Percentiles rank a stretch among this genome's conserved stretches.
Evolutionary conservation across 2,888 invertebrate genomes (phyloP).

Genomic region (Netelia inedita): DNA sequence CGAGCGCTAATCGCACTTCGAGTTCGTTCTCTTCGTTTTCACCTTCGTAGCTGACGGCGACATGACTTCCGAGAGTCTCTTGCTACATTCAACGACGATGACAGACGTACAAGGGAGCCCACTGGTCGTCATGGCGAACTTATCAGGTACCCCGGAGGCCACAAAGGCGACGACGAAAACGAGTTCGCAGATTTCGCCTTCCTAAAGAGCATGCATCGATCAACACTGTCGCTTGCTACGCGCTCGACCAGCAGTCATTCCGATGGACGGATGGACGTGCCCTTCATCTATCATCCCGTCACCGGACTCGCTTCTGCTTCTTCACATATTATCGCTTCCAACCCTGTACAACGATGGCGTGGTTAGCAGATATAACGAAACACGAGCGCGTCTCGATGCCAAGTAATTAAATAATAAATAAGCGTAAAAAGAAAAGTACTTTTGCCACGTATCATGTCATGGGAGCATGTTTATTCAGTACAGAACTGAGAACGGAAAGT

Average conservation of each 20-base stretch:
- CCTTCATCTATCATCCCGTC: constrained; percentile 83
- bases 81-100: constrained; percentile 62
- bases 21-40: constrained; percentile 43
- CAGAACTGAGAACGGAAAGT: too few relatives aligned
- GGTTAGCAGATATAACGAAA: constrained; percentile 46
- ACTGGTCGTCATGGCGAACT: constrained; percentile 42
- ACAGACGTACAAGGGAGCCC: constrained; percentile 48
- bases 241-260: constrained; percentile 73
- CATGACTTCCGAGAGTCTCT: constrained; percentile 67
- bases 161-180: constrained; percentile 73
- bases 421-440: constrained; percentile 3
- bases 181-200: constrained; percentile 78
- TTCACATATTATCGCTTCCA: constrained; percentile 69
- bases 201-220: constrained; percentile 82
- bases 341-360: constrained; percentile 57
- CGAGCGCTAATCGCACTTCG: constrained; percentile 62
- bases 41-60: constrained; percentile 46
- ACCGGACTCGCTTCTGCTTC: constrained; percentile 78
- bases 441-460: neutral
- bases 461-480: too few relatives aligned
- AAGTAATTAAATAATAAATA: neutral
- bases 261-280: constrained; percentile 72
- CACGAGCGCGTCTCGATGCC: constrained; percentile 15
- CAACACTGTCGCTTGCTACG: constrained; percentile 83
- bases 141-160: constrained; percentile 71